These are phyloP conservation scores for Caenorhabditis macrosperma DNA, from an alignment of 2,888 invertebrate genomes.

Conservation along the genomic window DNA sequence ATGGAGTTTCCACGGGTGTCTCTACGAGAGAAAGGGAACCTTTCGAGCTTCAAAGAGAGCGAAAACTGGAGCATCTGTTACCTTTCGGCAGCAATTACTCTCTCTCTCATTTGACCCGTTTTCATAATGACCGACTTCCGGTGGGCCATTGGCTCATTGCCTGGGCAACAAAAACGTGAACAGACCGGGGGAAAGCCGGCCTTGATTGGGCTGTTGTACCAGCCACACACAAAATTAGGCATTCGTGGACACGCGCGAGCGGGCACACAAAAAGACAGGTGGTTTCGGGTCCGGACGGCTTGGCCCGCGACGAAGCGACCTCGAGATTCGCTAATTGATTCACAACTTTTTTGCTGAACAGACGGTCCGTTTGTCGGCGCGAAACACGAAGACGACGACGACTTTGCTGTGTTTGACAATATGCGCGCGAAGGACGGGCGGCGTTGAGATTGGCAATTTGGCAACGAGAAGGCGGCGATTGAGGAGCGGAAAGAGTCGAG, in stretches of 20 bases:
- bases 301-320: slow-evolving; percentile 15
- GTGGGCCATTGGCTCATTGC: background rate
- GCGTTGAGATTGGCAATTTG: background rate
- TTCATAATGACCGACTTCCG: slow-evolving; percentile 5
- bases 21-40: background rate
- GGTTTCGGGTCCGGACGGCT: background rate
- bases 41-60: background rate
- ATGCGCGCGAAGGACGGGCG: slow-evolving; percentile 9
- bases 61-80: slow-evolving; percentile 14
- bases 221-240: slow-evolving; percentile 10
- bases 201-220: slow-evolving; percentile 36
- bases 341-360: slow-evolving; percentile 45
- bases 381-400: slow-evolving; percentile 1
- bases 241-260: slow-evolving; percentile 44
- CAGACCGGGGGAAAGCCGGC: background rate
- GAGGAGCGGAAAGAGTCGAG: too few species aligned
- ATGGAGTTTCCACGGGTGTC: background rate
- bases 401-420: slow-evolving; percentile 27
- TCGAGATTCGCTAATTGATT: slow-evolving; percentile 47
- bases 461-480: background rate
- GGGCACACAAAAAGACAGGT: slow-evolving; percentile 51
- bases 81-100: slow-evolving; percentile 2
- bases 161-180: background rate
- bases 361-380: slow-evolving; percentile 22
- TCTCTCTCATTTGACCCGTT: slow-evolving; percentile 5